Conservation (phyloP, 92 coral and sea anemone species). For the Zoanthus sansibaricus region DNA sequence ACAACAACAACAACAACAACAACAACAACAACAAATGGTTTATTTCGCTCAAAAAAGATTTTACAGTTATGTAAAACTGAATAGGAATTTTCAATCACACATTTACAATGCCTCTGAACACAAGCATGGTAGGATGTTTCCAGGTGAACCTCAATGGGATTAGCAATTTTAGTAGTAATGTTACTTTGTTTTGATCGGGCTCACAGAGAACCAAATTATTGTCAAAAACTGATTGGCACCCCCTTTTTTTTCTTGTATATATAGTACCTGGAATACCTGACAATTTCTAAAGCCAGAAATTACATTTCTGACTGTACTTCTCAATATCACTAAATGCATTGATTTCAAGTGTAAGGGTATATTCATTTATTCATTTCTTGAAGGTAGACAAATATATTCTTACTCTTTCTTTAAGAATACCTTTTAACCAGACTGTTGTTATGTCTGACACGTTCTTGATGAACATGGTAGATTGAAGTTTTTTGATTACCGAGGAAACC, state of each 20-base stretch:
- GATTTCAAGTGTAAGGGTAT: no score
- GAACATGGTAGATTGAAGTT: no score
- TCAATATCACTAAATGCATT: no score
- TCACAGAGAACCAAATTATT: constrained; percentile 60
- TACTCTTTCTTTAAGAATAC: no score
- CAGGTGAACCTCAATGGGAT: constrained; percentile 62
- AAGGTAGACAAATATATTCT: no score
- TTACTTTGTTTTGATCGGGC: constrained; percentile 71
- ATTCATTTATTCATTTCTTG: no score
- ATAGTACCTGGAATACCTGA: background rate
- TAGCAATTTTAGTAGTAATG: constrained; percentile 61
- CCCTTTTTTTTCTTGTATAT: background rate
- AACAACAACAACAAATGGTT: no score
- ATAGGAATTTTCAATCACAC: constrained; percentile 67
- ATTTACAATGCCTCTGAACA: constrained; percentile 66
- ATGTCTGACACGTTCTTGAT: no score
- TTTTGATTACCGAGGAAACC: no score
- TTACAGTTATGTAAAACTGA: background rate
- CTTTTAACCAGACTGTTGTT: no score
- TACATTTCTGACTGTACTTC: no score
- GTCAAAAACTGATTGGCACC: background rate
- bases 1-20: background rate
- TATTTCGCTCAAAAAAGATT: background rate
- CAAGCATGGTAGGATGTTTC: constrained; percentile 62
- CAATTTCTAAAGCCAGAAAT: background rate